Base-by-base conservation (phyloP, 2,888 invertebrate genomes). In the Malachius bipustulatus region DNA sequence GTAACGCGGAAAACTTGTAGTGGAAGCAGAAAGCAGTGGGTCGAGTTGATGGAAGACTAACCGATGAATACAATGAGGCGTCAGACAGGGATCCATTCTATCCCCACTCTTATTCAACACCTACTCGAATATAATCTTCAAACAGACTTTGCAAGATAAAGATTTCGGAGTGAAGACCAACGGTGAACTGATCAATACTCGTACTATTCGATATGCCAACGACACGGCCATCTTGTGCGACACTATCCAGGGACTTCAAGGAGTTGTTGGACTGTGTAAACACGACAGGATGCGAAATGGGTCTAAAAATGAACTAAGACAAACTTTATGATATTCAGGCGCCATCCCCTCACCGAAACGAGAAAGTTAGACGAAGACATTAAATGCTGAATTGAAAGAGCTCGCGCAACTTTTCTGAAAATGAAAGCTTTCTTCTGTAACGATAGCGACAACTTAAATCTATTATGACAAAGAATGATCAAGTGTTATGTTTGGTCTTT, bases 271-370 rank as follows among this genome's bases (percentile, higher is more conserved):
- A n/a, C n/a, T n/a, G n/a, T n/a, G n/a, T n/a, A n/a, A n/a, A n/a
- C n/a, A n/a, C 41, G 2, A 16, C 37, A 24, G 34, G 37, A 14
- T 14, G 30, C 30, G 27, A 32, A 28, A 33, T 37, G 38, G 39
- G 36, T 8, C 26, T 42, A 16, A 39, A 30, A 10, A 36, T 39
- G n/a, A 42, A 42, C 36, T 14, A 42, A 42, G 34, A 42, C 36
- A 2, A 39, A 42, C 14, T 42, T 29, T 29, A 41, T 42, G 36
- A n/a, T 41, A 12, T 42, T 42, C 19, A 38, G 26, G 10, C 38
- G 38, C 11, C 41, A 36, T 10, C 30, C 34, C 30, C 28, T 37
- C 15, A 37, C 34, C 14, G 38, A 38, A 16, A 16, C 33, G 26
- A 24, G 33, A 3, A 33, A 43, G 33, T 37, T 32, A 27, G 39